phyloP scores from a whole-genome alignment of 2,797 vertebrate genomes.

The Dendrocincla fuliginosa region DNA sequence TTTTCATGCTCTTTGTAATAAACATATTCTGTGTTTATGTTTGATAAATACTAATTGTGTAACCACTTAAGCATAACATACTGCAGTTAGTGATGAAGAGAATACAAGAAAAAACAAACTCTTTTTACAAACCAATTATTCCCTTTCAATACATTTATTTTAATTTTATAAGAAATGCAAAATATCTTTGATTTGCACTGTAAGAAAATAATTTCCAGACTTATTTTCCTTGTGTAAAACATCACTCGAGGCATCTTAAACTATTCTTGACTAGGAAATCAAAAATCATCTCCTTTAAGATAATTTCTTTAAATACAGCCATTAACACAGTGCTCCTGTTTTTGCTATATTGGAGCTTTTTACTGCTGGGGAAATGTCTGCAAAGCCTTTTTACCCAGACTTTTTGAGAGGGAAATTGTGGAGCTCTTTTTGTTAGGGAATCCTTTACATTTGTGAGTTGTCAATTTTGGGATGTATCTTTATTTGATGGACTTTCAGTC shows the following conservation, averaged over 20 bases:
- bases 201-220: neutral
- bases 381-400: neutral
- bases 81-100: neutral
- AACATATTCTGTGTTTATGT: neutral
- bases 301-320: neutral
- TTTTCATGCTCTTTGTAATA: neutral
- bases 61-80: neutral
- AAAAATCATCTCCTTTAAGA: neutral
- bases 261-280: neutral
- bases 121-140: neutral
- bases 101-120: neutral
- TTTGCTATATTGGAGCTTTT: neutral
- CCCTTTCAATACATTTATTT: rapidly evolving
- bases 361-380: neutral
- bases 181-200: neutral
- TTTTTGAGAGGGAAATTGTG: neutral
- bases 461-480: neutral
- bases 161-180: neutral
- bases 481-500: neutral
- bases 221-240: neutral
- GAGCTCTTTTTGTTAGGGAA: neutral
- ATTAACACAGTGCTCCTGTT: neutral
- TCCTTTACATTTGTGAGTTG: neutral
- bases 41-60: neutral
- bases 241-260: neutral